phyloP scores from a whole-genome alignment of 1,140 invertebrate genomes.

The Harlomillsia oculata region DNA sequence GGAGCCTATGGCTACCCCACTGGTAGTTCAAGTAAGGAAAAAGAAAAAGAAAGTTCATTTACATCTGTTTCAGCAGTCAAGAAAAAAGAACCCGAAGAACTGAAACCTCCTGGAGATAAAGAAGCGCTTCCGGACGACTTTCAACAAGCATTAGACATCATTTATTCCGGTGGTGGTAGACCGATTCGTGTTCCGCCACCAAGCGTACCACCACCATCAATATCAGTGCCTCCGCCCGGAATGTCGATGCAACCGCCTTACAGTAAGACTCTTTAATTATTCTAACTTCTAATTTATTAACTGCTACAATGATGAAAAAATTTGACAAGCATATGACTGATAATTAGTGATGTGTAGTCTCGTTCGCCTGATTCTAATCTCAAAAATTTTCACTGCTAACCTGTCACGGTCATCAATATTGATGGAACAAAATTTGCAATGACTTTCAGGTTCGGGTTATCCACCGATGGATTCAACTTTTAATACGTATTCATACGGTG shows the following conservation, averaged over 20 bases:
- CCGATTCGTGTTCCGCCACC: constrained; percentile 20
- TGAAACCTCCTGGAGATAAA: constrained; percentile 16
- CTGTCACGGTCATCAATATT: too few species aligned
- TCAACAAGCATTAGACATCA: constrained; percentile 34
- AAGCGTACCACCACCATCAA: neutral
- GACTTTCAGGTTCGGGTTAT: too few species aligned
- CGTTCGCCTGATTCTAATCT: neutral
- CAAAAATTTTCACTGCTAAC: neutral
- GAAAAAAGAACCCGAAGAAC: too few species aligned
- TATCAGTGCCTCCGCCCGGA: neutral
- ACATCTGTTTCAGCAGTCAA: too few species aligned
- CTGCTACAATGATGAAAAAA: constrained; percentile 2
- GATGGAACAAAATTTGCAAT: too few species aligned
- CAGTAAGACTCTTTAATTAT: neutral
- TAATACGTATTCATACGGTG: too few species aligned
- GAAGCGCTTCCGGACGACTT: constrained; percentile 31
- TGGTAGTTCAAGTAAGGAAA: too few species aligned
- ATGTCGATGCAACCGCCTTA: too few species aligned
- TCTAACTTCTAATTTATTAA: neutral
- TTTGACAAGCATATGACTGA: constrained; percentile 13
- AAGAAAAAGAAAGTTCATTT: too few species aligned
- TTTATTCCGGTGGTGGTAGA: constrained; percentile 22
- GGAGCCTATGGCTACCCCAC: too few species aligned
- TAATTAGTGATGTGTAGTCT: neutral
- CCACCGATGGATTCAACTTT: too few species aligned